Conservation (phyloP, 2,113 vertebrate genomes). For the Crotalus tigris region DNA sequence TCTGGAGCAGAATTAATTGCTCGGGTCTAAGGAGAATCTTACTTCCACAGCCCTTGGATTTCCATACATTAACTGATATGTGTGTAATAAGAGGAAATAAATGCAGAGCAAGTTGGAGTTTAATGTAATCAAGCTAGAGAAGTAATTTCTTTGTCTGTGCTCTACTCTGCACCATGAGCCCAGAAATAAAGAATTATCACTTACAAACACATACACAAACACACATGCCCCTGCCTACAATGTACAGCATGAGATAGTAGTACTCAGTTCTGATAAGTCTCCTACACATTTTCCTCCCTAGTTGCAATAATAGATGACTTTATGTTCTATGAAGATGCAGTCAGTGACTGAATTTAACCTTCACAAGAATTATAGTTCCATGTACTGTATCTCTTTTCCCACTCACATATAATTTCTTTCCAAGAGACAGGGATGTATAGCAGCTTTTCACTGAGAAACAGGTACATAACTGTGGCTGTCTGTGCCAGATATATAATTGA, state of each 20-base stretch:
- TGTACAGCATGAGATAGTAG: conserved; percentile 45
- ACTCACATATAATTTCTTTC: conserved; percentile 36
- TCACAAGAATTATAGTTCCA: conserved; percentile 64
- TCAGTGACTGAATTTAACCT: conserved; percentile 66
- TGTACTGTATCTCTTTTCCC: conserved; percentile 31
- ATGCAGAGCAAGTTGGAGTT: not conserved
- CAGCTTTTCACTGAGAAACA: conserved; percentile 61
- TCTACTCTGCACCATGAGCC: conserved; percentile 45
- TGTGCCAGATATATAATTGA: conserved; percentile 50
- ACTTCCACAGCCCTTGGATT: not conserved
- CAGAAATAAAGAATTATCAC: conserved; percentile 40
- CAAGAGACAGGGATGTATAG: conserved; percentile 25
- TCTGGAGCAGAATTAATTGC: not conserved
- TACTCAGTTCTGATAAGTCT: conserved; percentile 35
- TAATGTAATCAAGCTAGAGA: not conserved
- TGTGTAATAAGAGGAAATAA: not conserved
- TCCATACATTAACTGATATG: not conserved
- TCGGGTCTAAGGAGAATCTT: not conserved
- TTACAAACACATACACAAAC: conserved; percentile 60
- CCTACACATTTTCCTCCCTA: conserved; percentile 17
- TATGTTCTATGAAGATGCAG: conserved; percentile 66
- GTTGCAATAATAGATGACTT: conserved; percentile 56
- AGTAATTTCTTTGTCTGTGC: not conserved
- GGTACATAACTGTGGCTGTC: conserved; percentile 52
- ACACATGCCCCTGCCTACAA: conserved; percentile 56